Percentiles rank a stretch among this genome's conserved stretches.
phyloP scores from a whole-genome alignment of 2,797 vertebrate species.

The Otolemur crassicaudatus region DNA sequence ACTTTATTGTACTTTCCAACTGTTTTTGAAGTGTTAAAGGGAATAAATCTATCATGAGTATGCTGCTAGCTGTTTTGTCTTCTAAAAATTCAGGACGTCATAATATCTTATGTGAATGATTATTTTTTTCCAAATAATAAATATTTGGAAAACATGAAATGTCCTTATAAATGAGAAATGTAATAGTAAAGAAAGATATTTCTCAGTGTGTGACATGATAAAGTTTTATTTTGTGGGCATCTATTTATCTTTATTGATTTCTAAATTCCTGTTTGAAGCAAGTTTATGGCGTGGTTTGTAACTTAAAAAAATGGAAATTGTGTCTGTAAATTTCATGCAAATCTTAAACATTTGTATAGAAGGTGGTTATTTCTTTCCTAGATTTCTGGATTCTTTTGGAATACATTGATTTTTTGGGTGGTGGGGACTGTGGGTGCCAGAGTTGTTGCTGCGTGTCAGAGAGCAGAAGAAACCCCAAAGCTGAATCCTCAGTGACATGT shows the following conservation, averaged over 20 bases:
- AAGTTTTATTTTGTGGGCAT: not conserved
- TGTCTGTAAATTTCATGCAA: constrained; percentile 1
- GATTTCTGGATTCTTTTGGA: constrained; percentile 1
- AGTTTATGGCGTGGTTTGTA: not conserved
- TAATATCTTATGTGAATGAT: not conserved
- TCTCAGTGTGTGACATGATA: not conserved
- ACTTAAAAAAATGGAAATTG: not conserved
- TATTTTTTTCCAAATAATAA: not conserved
- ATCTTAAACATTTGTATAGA: not conserved
- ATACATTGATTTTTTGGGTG: not conserved
- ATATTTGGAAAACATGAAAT: not conserved
- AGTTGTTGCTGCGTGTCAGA: constrained; percentile 29
- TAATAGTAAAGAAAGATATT: not conserved
- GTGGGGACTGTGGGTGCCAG: not conserved
- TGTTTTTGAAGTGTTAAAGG: constrained; percentile 3
- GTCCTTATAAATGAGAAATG: constrained; percentile 24
- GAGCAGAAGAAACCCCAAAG: not conserved
- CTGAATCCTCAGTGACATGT: constrained; percentile 62
- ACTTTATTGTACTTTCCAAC: not conserved
- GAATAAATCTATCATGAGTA: not conserved
- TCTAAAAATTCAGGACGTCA: constrained; percentile 43
- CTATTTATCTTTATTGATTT: not conserved
- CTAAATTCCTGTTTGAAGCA: constrained; percentile 31
- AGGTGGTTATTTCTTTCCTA: not conserved
- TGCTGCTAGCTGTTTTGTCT: not conserved